phyloP scores from a whole-genome alignment of 2,888 invertebrate species.

The Tinea semifulvella region DNA sequence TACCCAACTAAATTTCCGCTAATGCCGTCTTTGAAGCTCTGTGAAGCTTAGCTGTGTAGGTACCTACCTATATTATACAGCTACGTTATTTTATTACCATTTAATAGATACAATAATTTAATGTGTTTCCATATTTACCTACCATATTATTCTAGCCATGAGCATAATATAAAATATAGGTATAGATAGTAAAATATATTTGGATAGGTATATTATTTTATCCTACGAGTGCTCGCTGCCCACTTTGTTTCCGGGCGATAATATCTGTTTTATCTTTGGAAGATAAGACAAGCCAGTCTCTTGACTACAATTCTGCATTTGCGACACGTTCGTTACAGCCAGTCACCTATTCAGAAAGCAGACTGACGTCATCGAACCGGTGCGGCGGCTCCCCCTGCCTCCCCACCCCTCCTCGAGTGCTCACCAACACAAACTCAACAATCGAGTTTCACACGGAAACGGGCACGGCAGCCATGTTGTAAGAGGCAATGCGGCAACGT shows the following conservation, averaged over 20 bases:
- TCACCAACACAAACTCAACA: slow-evolving; percentile 44
- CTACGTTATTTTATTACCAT: no score
- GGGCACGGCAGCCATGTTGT: slow-evolving; percentile 63
- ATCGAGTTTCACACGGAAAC: slow-evolving; percentile 66
- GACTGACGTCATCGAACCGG: slow-evolving; percentile 56
- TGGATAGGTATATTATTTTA: no score
- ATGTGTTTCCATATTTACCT: no score
- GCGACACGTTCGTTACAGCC: slow-evolving; percentile 12
- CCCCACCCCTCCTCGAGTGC: slow-evolving; percentile 24
- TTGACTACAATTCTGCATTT: slow-evolving; percentile 14
- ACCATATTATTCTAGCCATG: no score
- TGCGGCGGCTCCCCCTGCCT: slow-evolving; percentile 30
- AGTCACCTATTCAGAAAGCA: slow-evolving; percentile 43
- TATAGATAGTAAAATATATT: no score
- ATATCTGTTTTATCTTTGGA: background rate
- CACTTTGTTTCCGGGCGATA: slow-evolving; percentile 2
- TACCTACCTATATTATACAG: no score
- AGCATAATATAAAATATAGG: no score
- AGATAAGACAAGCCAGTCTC: slow-evolving; percentile 8
- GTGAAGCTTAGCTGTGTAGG: no score
- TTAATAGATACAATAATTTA: no score
- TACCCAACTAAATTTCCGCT: no score
- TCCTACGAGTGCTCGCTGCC: no score
- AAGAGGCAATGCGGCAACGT: slow-evolving; percentile 62
- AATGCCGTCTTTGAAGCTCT: no score